Evolutionary conservation across 2,888 invertebrate genomes (phyloP).

Genomic region (Toxonevra muliebris): DNA sequence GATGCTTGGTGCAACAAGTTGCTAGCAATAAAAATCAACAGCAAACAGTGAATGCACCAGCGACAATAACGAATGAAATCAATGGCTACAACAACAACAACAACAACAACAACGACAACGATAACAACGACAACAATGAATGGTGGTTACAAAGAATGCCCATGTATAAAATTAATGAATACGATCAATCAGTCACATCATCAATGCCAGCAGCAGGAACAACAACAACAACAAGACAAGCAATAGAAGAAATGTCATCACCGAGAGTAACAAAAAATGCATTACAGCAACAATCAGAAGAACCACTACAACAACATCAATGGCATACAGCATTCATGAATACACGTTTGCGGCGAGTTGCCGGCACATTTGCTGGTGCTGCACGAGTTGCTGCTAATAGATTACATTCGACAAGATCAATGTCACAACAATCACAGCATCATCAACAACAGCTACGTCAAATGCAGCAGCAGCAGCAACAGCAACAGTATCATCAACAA

Average conservation of each 20-base stretch:
- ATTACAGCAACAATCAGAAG: conserved; percentile 4
- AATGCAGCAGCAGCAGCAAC: conserved; percentile 25
- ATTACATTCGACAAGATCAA: conserved; percentile 58
- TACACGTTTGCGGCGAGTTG: conserved; percentile 24
- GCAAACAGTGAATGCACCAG: neutral
- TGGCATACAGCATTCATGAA: conserved; percentile 13
- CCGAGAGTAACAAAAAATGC: conserved; percentile 35
- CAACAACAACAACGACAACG: conserved; percentile 32
- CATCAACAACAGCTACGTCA: conserved; percentile 31
- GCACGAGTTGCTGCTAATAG: conserved; percentile 49
- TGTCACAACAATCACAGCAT: conserved; percentile 46
- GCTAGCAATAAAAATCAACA: neutral
- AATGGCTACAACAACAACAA: conserved; percentile 25
- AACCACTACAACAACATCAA: conserved; percentile 9
- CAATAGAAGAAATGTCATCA: conserved; percentile 28
- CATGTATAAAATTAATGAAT: conserved; percentile 50
- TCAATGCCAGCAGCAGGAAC: conserved; percentile 48
- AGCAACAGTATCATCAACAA: conserved; percentile 27
- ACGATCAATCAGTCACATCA: conserved; percentile 62
- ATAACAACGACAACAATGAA: conserved; percentile 12
- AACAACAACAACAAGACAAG: conserved; percentile 28
- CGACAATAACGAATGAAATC: neutral
- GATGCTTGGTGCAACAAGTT: neutral
- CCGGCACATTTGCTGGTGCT: conserved; percentile 16
- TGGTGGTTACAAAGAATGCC: conserved; percentile 28